phyloP scores from a whole-genome alignment of 2,888 invertebrate genomes.

The Lordiphosa andalusiaca region DNA sequence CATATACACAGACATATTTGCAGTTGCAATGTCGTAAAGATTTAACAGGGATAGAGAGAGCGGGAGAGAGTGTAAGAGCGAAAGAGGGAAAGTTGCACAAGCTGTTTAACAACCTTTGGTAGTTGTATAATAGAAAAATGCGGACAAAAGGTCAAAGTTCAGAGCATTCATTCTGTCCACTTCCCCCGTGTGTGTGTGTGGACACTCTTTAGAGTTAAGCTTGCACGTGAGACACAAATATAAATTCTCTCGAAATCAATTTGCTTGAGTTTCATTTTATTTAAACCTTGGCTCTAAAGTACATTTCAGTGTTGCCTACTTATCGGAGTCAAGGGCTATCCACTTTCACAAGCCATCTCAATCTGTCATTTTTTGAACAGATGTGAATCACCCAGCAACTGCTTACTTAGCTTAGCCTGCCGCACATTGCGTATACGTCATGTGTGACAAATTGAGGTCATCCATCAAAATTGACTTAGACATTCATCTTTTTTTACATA shows the following conservation, averaged over 20 bases:
- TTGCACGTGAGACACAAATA: conserved; percentile 1
- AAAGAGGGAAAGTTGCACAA: conserved; percentile 25
- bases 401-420: conserved; percentile 1
- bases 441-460: conserved; percentile 29
- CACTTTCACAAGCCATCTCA: no score
- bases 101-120: conserved; percentile 56
- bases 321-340: no score
- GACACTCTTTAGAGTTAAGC: no score
- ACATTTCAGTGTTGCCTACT: no score
- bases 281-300: not conserved
- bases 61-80: not conserved
- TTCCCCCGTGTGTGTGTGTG: not conserved
- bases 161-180: conserved; percentile 24
- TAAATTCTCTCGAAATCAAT: conserved; percentile 3
- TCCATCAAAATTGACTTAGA: conserved; percentile 39
- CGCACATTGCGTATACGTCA: conserved; percentile 49
- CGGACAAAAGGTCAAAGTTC: conserved; percentile 62
- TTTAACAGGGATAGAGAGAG: conserved; percentile 7
- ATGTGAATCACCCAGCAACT: no score
- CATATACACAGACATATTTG: conserved; percentile 7
- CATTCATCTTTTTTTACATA: conserved; percentile 9
- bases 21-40: conserved; percentile 56
- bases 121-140: conserved; percentile 18
- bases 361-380: no score
- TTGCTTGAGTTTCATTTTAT: not conserved